phyloP scores from a whole-genome alignment of 2,797 vertebrate species.

The Myotis planiceps region DNA sequence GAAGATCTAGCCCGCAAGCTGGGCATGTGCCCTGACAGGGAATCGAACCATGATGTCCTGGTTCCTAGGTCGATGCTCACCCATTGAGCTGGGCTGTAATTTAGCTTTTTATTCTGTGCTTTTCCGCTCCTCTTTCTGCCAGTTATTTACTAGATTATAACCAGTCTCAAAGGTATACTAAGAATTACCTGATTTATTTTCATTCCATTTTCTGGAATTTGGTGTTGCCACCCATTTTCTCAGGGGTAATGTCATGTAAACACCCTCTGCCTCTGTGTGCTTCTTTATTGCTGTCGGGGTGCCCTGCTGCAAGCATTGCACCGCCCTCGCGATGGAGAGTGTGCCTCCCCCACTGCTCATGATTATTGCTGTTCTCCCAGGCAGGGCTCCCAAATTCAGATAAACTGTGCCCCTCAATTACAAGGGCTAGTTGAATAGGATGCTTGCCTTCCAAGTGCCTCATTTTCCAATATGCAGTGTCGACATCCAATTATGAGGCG shows the following conservation, averaged over 20 bases:
- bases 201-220: not conserved
- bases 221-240: not conserved
- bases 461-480: constrained; percentile 67
- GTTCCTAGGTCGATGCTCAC: too few relatives aligned
- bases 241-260: not conserved
- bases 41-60: too few relatives aligned
- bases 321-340: not conserved
- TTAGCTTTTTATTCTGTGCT: not conserved
- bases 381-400: constrained; percentile 3
- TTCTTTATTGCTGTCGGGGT: constrained; percentile 54
- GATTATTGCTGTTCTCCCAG: constrained; percentile 66
- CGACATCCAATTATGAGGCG: constrained; percentile 72
- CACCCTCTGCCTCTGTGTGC: not conserved
- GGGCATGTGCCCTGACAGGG: too few relatives aligned
- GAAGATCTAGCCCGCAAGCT: too few relatives aligned
- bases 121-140: not conserved
- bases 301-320: constrained; percentile 7
- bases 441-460: constrained; percentile 61
- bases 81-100: not conserved
- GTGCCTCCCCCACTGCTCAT: constrained; percentile 48
- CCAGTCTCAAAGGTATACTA: constrained; percentile 47
- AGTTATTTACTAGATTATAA: constrained; percentile 46
- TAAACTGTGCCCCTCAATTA: constrained; percentile 70
- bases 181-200: not conserved
- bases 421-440: constrained; percentile 56